Evolutionary conservation across 2,797 vertebrate species (phyloP).

Genomic region (Gobionotothen gibberifrons): DNA sequence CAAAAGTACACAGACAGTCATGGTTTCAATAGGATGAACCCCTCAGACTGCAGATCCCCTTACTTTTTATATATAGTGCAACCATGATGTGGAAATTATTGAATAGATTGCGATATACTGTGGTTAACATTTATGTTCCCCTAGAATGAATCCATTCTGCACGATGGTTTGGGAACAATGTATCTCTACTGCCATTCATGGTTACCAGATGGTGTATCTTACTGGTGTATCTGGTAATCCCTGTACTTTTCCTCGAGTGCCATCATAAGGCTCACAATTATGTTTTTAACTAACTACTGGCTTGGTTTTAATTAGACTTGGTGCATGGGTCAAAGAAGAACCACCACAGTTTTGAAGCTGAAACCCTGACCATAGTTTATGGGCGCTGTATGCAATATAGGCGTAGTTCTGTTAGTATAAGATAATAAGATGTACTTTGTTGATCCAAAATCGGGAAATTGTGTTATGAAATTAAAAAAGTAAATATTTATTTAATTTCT

Average conservation of each 20-base stretch:
- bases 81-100: background rate
- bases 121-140: background rate
- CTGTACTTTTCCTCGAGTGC: background rate
- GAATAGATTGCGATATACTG: background rate
- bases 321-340: too few species aligned
- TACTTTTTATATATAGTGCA: background rate
- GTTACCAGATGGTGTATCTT: background rate
- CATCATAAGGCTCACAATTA: background rate
- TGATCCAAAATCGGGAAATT: too few species aligned
- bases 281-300: background rate
- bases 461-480: too few species aligned
- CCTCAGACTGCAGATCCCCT: background rate
- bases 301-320: too few species aligned
- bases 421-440: too few species aligned
- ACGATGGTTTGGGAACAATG: too few species aligned
- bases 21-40: background rate
- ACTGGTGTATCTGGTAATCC: background rate
- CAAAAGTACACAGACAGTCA: background rate
- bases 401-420: too few species aligned
- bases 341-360: too few species aligned
- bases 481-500: too few species aligned
- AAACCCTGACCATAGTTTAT: too few species aligned
- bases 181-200: background rate
- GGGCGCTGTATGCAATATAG: too few species aligned
- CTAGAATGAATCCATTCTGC: background rate